phyloP scores from a whole-genome alignment of 2,113 vertebrate species.

The Oxyura jamaicensis region DNA sequence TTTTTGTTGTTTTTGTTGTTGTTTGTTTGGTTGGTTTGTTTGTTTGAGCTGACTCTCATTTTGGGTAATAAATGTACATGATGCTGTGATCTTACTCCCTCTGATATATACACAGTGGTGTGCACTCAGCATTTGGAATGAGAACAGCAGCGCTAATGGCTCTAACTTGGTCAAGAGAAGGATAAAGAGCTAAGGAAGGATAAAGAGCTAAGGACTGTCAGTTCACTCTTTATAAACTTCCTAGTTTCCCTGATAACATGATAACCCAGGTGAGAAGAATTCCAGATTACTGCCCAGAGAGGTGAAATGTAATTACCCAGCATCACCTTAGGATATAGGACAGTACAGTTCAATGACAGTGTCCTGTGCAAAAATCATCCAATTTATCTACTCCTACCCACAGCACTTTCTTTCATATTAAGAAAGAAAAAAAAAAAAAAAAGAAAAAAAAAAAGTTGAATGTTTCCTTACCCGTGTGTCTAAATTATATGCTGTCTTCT shows the following conservation, averaged over 20 bases:
- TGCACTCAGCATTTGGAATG: not conserved
- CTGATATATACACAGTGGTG: not conserved
- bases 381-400: not conserved
- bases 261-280: not conserved
- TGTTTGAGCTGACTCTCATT: not conserved
- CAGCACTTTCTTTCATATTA: not conserved
- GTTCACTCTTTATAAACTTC: not conserved
- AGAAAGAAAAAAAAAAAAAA: not conserved
- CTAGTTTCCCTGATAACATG: not conserved
- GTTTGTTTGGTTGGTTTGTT: no score
- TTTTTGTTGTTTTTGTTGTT: not conserved
- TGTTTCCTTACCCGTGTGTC: conserved; percentile 86
- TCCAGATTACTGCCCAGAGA: not conserved
- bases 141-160: not conserved
- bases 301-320: not conserved
- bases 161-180: not conserved
- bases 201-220: not conserved
- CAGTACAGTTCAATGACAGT: not conserved
- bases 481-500: conserved; percentile 93
- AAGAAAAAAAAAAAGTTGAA: not conserved
- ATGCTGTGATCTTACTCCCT: not conserved
- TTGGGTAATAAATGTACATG: not conserved
- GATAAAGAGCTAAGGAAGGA: not conserved
- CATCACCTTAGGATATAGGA: not conserved
- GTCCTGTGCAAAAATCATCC: not conserved